Evolutionary conservation across 2,113 vertebrate genomes (phyloP).

Genomic region (Pao palembangensis): DNA sequence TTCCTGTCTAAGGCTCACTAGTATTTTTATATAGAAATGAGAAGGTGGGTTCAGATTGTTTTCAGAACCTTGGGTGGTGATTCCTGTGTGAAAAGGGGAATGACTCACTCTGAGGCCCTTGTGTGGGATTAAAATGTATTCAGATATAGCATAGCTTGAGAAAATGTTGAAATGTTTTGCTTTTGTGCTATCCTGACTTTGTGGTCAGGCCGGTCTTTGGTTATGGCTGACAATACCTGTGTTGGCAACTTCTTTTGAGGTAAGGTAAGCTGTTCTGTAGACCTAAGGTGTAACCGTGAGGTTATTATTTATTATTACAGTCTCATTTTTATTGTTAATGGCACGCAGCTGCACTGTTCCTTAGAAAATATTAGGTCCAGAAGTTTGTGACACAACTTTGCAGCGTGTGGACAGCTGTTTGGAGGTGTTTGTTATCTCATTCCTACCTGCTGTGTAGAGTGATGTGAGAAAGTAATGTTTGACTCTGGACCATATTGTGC

Average conservation of each 20-base stretch:
- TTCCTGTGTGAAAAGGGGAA: constrained; percentile 11
- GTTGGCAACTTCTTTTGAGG: too few relatives aligned
- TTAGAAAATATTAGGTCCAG: background rate
- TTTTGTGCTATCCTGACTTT: too few relatives aligned
- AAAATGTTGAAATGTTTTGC: constrained; percentile 8
- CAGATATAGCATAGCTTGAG: too few relatives aligned
- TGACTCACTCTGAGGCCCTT: constrained; percentile 7
- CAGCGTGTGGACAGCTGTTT: background rate
- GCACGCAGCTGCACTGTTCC: background rate
- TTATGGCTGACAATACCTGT: background rate
- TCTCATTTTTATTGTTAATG: background rate
- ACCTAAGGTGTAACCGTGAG: background rate
- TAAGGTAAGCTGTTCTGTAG: too few relatives aligned
- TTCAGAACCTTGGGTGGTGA: constrained; percentile 11
- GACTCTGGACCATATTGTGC: background rate
- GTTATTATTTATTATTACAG: constrained; percentile 7
- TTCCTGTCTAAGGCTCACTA: constrained; percentile 5
- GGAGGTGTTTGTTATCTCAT: background rate
- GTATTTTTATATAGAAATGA: constrained; percentile 34
- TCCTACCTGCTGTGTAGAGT: background rate
- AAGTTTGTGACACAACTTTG: too few relatives aligned
- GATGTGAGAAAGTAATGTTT: background rate
- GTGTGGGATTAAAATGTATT: too few relatives aligned
- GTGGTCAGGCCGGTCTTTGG: too few relatives aligned
- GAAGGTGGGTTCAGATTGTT: constrained; percentile 27